These are phyloP conservation scores for Jaculus jaculus DNA, from an alignment of 2,113 vertebrate genomes.

Conservation along the genomic window DNA sequence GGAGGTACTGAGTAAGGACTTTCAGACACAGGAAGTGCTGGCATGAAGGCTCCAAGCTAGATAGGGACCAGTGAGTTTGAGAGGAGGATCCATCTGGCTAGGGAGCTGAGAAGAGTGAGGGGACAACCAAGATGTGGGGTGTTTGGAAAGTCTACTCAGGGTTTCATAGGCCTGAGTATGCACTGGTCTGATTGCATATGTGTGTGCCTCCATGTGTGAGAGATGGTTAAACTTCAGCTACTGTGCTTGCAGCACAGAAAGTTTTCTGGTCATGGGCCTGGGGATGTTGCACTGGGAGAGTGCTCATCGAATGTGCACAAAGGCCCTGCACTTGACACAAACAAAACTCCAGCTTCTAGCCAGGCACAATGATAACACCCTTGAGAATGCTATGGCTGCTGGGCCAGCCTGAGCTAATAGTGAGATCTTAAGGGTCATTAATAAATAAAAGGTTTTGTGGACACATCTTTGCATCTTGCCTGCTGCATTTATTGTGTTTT, in stretches of 20 bases:
- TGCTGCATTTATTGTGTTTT: constrained; percentile 33
- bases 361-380: background rate
- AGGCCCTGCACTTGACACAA: too few relatives aligned
- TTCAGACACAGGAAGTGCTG: background rate
- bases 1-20: background rate
- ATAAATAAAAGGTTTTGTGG: background rate
- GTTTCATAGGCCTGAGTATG: background rate
- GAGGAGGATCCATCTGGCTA: background rate
- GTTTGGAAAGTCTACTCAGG: background rate
- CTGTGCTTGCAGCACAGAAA: background rate
- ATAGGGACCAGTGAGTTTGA: background rate
- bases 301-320: background rate
- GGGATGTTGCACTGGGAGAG: background rate
- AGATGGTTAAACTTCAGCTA: background rate
- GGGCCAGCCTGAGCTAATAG: background rate
- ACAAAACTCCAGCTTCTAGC: too few relatives aligned
- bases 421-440: background rate
- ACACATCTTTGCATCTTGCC: background rate
- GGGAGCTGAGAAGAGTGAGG: background rate
- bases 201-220: background rate
- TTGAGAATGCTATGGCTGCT: background rate
- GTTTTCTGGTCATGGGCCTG: background rate
- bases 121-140: background rate
- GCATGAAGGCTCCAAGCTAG: background rate
- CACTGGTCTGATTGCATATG: background rate